phyloP scores from a whole-genome alignment of 1,140 invertebrate genomes.

The Drosophila takahashii region DNA sequence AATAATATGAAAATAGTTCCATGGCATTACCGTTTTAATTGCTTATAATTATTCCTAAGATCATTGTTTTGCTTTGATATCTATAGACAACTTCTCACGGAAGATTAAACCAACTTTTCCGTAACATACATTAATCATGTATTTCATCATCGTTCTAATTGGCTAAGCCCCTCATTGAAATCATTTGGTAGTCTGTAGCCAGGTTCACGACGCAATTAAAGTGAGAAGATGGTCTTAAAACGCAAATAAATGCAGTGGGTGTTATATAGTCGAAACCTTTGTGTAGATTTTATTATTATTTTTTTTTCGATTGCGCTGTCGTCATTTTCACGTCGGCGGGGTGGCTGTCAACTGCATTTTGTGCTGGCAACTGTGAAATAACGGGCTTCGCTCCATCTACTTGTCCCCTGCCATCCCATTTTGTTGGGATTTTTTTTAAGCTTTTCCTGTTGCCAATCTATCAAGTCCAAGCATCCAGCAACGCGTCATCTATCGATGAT shows the following conservation, averaged over 20 bases:
- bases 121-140: too few species aligned
- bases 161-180: not conserved
- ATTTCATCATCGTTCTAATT: not conserved
- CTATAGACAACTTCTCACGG: not conserved
- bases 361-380: slow-evolving; percentile 44
- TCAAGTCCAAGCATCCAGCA: slow-evolving; percentile 45
- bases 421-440: slow-evolving; percentile 6
- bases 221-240: not conserved
- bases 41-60: not conserved
- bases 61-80: not conserved
- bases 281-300: not conserved
- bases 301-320: slow-evolving; percentile 17
- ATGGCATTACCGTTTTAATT: not conserved
- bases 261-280: slow-evolving; percentile 10
- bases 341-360: slow-evolving; percentile 64
- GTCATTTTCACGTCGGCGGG: slow-evolving; percentile 29
- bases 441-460: slow-evolving; percentile 51
- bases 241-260: slow-evolving; percentile 3
- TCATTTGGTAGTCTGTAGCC: not conserved
- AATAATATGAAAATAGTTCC: too few species aligned
- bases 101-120: not conserved
- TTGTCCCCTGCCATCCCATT: slow-evolving; percentile 5
- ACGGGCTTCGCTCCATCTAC: slow-evolving; percentile 31
- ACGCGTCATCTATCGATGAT: slow-evolving; percentile 44
- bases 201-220: not conserved